Conservation (phyloP, 2,888 invertebrate species). For the Phasia obesa region DNA sequence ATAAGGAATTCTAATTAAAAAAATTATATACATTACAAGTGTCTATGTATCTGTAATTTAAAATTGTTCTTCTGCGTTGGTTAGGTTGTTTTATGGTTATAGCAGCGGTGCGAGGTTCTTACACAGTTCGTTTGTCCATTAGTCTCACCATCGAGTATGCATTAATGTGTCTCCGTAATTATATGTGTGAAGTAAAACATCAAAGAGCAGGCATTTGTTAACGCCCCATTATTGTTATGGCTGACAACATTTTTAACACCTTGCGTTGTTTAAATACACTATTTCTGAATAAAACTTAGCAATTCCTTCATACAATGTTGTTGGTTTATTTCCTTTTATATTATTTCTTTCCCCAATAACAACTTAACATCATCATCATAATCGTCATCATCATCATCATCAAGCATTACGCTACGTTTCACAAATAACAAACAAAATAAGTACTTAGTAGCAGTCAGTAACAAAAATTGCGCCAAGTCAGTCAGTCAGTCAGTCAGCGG, state of each 20-base stretch:
- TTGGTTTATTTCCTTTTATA: not conserved
- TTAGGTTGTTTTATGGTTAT: not conserved
- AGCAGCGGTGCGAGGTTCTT: not conserved
- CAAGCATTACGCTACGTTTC: slow-evolving; percentile 48
- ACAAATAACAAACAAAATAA: slow-evolving; percentile 31
- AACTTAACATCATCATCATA: slow-evolving; percentile 32
- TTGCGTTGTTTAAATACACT: slow-evolving; percentile 58
- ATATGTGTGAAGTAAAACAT: slow-evolving; percentile 69
- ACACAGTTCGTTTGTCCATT: slow-evolving; percentile 10
- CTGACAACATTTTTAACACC: slow-evolving; percentile 71
- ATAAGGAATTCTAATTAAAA: too few relatives aligned
- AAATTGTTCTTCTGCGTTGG: slow-evolving; percentile 10
- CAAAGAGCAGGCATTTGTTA: slow-evolving; percentile 69
- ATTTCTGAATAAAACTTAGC: slow-evolving; percentile 18
- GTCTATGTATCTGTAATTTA: slow-evolving; percentile 3
- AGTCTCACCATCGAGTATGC: slow-evolving; percentile 27
- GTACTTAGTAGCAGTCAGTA: slow-evolving; percentile 21
- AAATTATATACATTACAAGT: not conserved
- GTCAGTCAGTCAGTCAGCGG: slow-evolving; percentile 47
- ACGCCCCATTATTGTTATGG: slow-evolving; percentile 69
- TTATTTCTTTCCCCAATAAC: slow-evolving; percentile 4
- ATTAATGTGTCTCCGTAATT: slow-evolving; percentile 63
- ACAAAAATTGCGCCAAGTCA: slow-evolving; percentile 50
- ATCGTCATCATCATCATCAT: slow-evolving; percentile 18
- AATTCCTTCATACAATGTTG: slow-evolving; percentile 27